A percentile compares a stretch with the other conserved stretches of the same genome.
These are phyloP conservation scores for Labrus mixtus DNA, from an alignment of 2,113 vertebrate species.

Conservation along the genomic window DNA sequence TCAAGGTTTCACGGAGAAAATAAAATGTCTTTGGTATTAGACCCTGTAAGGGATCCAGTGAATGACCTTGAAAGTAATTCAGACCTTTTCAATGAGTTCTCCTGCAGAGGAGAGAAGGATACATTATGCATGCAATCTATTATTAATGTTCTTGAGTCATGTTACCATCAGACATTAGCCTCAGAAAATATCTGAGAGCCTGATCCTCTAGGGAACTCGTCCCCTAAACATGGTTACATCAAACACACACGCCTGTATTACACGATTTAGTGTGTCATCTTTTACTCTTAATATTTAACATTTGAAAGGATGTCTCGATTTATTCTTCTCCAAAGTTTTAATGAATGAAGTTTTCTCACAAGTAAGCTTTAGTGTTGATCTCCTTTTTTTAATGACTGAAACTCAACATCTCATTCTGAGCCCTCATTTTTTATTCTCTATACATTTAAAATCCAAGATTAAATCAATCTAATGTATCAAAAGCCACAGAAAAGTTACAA, in stretches of 20 bases:
- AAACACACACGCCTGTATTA: not conserved
- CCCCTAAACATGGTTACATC: conserved; percentile 35
- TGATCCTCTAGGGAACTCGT: conserved; percentile 40
- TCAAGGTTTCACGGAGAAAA: not conserved
- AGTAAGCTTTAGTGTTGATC: not conserved
- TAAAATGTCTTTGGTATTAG: conserved; percentile 11
- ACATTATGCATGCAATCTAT: conserved; percentile 84
- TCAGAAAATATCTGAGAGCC: conserved; percentile 63
- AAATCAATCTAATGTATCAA: too few species aligned
- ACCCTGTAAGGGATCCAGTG: conserved; percentile 39
- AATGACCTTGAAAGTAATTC: conserved; percentile 74
- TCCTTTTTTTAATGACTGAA: too few species aligned
- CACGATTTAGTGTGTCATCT: conserved; percentile 12
- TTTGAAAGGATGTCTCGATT: not conserved
- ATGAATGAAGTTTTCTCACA: not conserved
- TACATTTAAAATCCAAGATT: too few species aligned
- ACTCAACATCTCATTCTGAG: too few species aligned
- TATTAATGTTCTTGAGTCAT: conserved; percentile 83
- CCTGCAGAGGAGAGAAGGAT: conserved; percentile 69
- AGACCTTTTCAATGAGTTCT: conserved; percentile 68
- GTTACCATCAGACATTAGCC: conserved; percentile 76
- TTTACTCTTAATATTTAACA: not conserved
- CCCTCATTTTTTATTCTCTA: too few species aligned
- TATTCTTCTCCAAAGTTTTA: not conserved
- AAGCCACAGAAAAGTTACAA: too few species aligned